These are phyloP conservation scores for Anhinga rufa DNA, from an alignment of 2,113 vertebrate genomes.

Conservation along the genomic window DNA sequence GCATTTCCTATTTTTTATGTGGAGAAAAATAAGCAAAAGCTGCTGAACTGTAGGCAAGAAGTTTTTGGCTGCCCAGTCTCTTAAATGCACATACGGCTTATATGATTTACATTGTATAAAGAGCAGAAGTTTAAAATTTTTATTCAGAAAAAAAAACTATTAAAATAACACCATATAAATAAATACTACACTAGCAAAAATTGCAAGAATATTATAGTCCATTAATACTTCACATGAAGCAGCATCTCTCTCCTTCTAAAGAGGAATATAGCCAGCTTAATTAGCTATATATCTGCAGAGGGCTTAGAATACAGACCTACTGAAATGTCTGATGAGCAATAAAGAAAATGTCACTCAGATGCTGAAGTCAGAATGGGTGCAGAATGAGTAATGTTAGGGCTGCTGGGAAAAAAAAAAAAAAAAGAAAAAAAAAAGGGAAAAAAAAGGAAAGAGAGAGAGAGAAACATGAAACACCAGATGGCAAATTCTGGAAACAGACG, in stretches of 20 bases:
- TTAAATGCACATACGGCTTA: background rate
- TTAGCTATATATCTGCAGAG: background rate
- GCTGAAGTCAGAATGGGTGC: conserved; percentile 52
- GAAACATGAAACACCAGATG: conserved; percentile 63
- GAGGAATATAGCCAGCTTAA: background rate
- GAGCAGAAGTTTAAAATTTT: background rate
- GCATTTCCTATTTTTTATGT: background rate
- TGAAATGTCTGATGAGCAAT: conserved; percentile 8
- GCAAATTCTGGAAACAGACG: conserved; percentile 52
- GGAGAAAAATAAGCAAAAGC: background rate
- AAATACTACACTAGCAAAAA: background rate
- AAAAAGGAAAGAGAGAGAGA: background rate
- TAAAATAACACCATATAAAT: background rate
- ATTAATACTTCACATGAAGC: background rate
- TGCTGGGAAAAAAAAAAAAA: background rate
- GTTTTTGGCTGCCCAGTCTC: background rate
- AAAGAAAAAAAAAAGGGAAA: background rate
- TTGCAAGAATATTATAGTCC: background rate
- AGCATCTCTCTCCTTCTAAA: background rate
- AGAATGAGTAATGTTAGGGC: conserved; percentile 36
- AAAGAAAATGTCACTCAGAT: conserved; percentile 28
- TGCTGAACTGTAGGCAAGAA: background rate
- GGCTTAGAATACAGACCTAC: background rate
- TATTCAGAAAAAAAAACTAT: background rate
- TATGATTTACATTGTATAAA: background rate